Conservation (phyloP, 2,113 vertebrate species). For the Arvicanthis niloticus region DNA sequence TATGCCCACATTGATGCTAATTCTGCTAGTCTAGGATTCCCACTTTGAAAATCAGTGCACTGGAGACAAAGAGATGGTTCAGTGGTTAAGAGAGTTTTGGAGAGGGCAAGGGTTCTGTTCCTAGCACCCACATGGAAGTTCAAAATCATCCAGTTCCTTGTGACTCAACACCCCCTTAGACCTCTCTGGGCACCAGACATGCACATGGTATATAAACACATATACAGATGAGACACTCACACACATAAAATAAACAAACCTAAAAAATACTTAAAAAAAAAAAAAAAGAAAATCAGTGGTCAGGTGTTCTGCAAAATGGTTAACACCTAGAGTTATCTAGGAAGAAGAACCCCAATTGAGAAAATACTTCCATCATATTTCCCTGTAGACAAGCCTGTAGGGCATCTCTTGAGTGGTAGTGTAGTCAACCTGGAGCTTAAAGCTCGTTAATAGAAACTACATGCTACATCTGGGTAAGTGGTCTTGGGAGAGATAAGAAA, state of each 20-base stretch:
- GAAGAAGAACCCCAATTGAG: too few relatives aligned
- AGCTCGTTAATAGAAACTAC: too few relatives aligned
- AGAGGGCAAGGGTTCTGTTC: not conserved
- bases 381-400: too few relatives aligned
- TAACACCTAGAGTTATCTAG: too few relatives aligned
- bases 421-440: too few relatives aligned
- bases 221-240: not conserved
- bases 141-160: not conserved
- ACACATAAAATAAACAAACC: not conserved
- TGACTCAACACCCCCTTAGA: not conserved
- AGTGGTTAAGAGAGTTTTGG: not conserved
- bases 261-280: too few relatives aligned
- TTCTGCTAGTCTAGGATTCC: not conserved
- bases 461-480: not conserved
- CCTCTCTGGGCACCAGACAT: not conserved
- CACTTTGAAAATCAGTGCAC: not conserved
- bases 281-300: too few relatives aligned
- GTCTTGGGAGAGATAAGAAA: not conserved
- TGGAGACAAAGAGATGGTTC: not conserved
- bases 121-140: not conserved
- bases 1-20: not conserved
- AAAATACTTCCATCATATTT: too few relatives aligned
- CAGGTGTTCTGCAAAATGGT: too few relatives aligned
- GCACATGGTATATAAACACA: not conserved
- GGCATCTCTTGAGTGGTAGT: too few relatives aligned